Base-by-base conservation (phyloP, 35 echinoderm and acorn worm genomes). In the Anneissia japonica region DNA sequence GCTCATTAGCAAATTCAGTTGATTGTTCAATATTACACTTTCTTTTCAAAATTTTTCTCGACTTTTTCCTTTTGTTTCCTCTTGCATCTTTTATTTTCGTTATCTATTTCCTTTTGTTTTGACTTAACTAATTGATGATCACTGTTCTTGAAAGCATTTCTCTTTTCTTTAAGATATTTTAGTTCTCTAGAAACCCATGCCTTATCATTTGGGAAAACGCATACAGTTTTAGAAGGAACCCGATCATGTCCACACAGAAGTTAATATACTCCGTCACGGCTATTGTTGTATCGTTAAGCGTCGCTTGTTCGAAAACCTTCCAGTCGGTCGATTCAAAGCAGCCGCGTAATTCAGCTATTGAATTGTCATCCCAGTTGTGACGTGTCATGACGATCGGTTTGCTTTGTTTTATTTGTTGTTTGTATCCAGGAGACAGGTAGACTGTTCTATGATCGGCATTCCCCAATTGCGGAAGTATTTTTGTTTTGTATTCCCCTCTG, bases 1-100 rank as follows among this genome's bases (percentile, higher is more conserved):
- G n/a, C 13, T 74, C 46, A 74, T 85, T 85, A 74, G 46, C 45
- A 82, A 45, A 82, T 46, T 45, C 19, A n/a, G n/a, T n/a, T n/a
- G n/a, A n/a, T n/a, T n/a, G n/a, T n/a, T n/a, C n/a, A n/a, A n/a
- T n/a, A n/a, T n/a, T n/a, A n/a, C n/a, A n/a, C 26, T 45, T 40
- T 45, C 80, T 26, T 82, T 82, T n/a, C n/a, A n/a, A 64, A 64
- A 19, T 64, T 64, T 3, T 64, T 6, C 19, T 64, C 51, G 26
- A 64, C 26, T 23, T 64, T 64, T 64, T 64, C 51, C 2, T 23
- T 23, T 9, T 64, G 26, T 64, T 64, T 26, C 21, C 26, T 64
- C 26, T 64, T 64, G 26, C 51, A 64, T 64, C 1, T 23, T 64
- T 64, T 64, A 23, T 3, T 64, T 64, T 64, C 26, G 10, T 64